A percentile compares a stretch with the other conserved stretches of the same genome.
Evolutionary conservation across 2,113 vertebrate genomes (phyloP).

Genomic region (Cettia cetti): DNA sequence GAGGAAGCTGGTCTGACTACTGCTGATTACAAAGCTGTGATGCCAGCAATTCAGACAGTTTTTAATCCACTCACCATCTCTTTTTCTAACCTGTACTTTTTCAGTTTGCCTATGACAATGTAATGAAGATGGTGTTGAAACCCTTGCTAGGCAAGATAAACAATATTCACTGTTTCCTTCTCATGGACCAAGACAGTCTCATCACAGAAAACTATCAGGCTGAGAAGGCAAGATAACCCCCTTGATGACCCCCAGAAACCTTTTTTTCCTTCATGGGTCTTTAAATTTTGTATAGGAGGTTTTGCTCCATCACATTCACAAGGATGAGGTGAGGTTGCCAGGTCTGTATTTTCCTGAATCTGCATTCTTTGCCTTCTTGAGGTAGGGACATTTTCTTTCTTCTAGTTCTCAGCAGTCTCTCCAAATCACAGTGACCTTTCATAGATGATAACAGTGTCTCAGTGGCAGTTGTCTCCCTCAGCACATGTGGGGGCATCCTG

Average conservation of each 20-base stretch:
- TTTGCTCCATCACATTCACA: neutral
- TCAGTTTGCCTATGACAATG: accelerated
- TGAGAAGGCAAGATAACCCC: neutral
- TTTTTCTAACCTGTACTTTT: neutral
- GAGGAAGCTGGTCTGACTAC: neutral
- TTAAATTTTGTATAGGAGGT: neutral
- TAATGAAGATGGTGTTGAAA: neutral
- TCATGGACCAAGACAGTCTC: neutral
- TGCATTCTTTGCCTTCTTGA: neutral
- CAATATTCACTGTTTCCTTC: neutral
- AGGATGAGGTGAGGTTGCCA: neutral
- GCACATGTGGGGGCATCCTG: neutral
- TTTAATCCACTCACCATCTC: neutral
- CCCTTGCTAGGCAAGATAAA: neutral
- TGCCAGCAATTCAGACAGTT: neutral
- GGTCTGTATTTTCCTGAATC: neutral
- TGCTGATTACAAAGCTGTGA: neutral
- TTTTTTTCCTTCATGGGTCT: neutral
- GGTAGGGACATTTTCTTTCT: neutral
- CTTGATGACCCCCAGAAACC: neutral
- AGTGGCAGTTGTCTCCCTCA: neutral
- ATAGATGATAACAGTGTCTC: neutral
- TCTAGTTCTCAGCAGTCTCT: neutral
- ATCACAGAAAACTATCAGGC: neutral
- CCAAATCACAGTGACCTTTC: too few relatives aligned